A percentile compares a stretch with the other conserved stretches of the same genome.
Evolutionary conservation across 2,888 invertebrate species (phyloP).

Genomic region (Drosophila kokeensis): DNA sequence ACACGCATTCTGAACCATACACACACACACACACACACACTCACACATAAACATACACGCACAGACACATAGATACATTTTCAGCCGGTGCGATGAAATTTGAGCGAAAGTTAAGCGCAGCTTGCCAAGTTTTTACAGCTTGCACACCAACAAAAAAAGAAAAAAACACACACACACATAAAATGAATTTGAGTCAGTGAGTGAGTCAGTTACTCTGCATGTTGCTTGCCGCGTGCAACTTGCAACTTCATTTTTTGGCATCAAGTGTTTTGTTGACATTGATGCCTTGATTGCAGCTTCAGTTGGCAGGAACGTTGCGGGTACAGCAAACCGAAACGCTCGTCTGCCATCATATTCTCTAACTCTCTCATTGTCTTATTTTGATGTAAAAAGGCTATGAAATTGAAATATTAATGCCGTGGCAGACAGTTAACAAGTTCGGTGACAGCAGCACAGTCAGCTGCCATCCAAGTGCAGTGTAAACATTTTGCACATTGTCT

Average conservation of each 20-base stretch:
- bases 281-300: constrained; percentile 49
- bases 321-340: not conserved
- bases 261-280: constrained; percentile 54
- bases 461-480: constrained; percentile 58
- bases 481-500: constrained; percentile 68
- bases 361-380: not conserved
- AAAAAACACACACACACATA: constrained; percentile 12
- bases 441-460: constrained; percentile 33
- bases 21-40: constrained; percentile 2
- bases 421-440: constrained; percentile 39
- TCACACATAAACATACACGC: not conserved
- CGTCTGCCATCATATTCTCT: not conserved
- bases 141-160: constrained; percentile 3
- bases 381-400: constrained; percentile 23
- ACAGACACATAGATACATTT: not conserved
- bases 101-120: constrained; percentile 42
- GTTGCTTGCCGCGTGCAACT: constrained; percentile 11
- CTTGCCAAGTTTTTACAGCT: constrained; percentile 48
- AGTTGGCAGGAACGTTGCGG: constrained; percentile 18
- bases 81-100: constrained; percentile 24
- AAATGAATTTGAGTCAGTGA: constrained; percentile 38
- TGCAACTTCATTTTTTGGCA: constrained; percentile 38
- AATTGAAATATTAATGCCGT: constrained; percentile 61
- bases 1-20: constrained; percentile 19
- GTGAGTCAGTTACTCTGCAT: constrained; percentile 7